Evolutionary conservation across 2,797 vertebrate genomes (phyloP).

Genomic region (Falco columbarius): DNA sequence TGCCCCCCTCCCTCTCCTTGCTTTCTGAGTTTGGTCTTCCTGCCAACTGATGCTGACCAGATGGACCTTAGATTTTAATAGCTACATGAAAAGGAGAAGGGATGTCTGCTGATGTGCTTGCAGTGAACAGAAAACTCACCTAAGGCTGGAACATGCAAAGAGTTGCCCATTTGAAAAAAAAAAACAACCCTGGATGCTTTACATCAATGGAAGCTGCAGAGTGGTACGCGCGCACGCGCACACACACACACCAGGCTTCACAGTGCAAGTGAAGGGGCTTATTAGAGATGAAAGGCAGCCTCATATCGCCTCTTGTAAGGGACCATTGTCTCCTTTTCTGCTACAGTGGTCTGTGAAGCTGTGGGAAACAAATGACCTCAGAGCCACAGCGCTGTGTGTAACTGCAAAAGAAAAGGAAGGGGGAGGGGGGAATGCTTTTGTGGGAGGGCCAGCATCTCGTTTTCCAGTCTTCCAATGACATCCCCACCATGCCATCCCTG

Average conservation of each 20-base stretch:
- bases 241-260: constrained; percentile 60
- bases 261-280: constrained; percentile 77
- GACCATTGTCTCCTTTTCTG: constrained; percentile 79
- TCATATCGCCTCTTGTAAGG: constrained; percentile 76
- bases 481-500: background rate
- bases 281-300: constrained; percentile 79
- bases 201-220: constrained; percentile 60
- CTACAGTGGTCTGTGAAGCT: constrained; percentile 79
- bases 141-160: constrained; percentile 55
- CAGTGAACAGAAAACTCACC: constrained; percentile 61
- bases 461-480: background rate
- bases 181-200: constrained; percentile 60
- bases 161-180: constrained; percentile 46
- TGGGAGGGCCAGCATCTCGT: background rate
- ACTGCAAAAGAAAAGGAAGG: constrained; percentile 72
- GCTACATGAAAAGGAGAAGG: constrained; percentile 38
- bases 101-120: constrained; percentile 17
- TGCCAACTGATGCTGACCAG: background rate
- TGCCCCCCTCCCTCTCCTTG: background rate
- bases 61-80: constrained; percentile 12
- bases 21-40: background rate
- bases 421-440: constrained; percentile 6
- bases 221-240: background rate
- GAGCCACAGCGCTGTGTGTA: constrained; percentile 74
- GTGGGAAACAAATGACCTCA: constrained; percentile 85